These are phyloP conservation scores for Pangasius djambal DNA, from an alignment of 2,797 vertebrate species.

Conservation along the genomic window DNA sequence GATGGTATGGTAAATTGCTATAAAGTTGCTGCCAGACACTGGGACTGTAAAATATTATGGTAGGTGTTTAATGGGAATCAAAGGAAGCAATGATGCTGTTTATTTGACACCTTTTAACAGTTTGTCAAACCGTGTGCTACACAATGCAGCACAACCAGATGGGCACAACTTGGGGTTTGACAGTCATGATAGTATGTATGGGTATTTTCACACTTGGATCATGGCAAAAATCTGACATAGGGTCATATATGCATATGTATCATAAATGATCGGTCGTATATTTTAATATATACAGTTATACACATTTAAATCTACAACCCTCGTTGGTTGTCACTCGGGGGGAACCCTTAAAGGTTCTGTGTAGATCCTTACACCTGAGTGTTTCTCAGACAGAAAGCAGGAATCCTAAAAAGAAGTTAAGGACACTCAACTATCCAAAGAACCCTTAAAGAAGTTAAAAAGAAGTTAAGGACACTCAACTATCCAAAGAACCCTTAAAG, in stretches of 20 bases:
- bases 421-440: background rate
- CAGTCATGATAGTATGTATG: background rate
- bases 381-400: background rate
- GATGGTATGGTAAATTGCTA: conserved; percentile 32
- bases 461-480: too few relatives aligned
- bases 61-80: conserved; percentile 18
- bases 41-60: conserved; percentile 19
- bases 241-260: background rate
- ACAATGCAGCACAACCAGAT: background rate
- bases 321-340: background rate
- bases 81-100: conserved; percentile 11
- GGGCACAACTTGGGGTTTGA: background rate
- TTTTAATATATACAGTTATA: background rate
- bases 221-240: background rate
- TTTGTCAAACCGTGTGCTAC: background rate
- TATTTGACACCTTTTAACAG: conserved; percentile 15
- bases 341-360: background rate
- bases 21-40: conserved; percentile 27
- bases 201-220: background rate
- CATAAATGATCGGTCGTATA: background rate
- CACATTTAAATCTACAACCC: background rate
- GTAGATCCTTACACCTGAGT: background rate
- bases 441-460: too few relatives aligned
- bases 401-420: background rate
- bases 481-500: too few relatives aligned